Percentiles rank a stretch among this genome's conserved stretches.
phyloP scores from a whole-genome alignment of 53 echinoderm and acorn worm genomes.

The Echinarachnius parma region DNA sequence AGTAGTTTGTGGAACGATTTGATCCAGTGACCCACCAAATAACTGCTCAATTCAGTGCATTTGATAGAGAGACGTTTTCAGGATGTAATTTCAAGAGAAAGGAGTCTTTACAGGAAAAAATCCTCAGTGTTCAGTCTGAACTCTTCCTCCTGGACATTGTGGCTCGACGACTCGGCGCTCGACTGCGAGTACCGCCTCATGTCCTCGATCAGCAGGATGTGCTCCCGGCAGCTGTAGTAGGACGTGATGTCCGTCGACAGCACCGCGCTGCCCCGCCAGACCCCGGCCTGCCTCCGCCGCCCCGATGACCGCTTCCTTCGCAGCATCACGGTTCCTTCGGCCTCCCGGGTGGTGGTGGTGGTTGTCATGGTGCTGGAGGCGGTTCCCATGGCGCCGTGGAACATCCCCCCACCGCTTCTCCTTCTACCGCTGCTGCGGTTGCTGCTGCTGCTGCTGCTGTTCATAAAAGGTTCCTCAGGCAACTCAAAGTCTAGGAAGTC shows the following conservation, averaged over 20 bases:
- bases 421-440: neutral
- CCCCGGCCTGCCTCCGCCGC: neutral
- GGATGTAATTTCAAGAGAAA: too few relatives aligned
- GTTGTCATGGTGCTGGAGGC: too few relatives aligned
- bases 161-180: constrained; percentile 9
- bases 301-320: constrained; percentile 17
- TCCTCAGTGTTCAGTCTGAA: constrained; percentile 27
- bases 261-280: constrained; percentile 13
- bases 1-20: too few relatives aligned
- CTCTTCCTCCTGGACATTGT: constrained; percentile 32
- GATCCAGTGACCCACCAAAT: too few relatives aligned
- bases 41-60: too few relatives aligned
- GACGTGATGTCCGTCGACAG: constrained; percentile 22
- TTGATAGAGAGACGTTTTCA: too few relatives aligned
- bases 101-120: too few relatives aligned
- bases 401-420: constrained; percentile 2
- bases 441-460: neutral
- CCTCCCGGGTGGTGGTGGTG: too few relatives aligned
- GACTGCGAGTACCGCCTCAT: constrained; percentile 41
- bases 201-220: constrained; percentile 40
- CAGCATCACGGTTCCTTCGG: constrained; percentile 17
- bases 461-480: neutral
- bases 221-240: constrained; percentile 34
- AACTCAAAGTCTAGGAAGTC: constrained; percentile 6
- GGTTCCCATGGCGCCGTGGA: too few relatives aligned